phyloP scores from a whole-genome alignment of 2,888 invertebrate genomes.

The Timema cristinae region DNA sequence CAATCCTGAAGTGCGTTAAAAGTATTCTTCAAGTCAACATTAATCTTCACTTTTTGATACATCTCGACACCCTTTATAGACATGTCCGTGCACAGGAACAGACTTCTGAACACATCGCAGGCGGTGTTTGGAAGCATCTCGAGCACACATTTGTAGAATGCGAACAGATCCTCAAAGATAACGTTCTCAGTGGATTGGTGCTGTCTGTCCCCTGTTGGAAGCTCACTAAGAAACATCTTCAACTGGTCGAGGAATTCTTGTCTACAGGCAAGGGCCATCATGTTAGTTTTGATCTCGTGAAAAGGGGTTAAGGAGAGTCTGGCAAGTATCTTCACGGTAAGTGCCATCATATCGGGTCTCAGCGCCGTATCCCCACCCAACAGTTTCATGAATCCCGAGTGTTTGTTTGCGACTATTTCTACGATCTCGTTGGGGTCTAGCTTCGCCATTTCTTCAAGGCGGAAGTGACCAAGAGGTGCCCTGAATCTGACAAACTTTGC shows the following conservation, averaged over 20 bases:
- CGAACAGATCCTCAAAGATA: conserved; percentile 36
- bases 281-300: conserved; percentile 29
- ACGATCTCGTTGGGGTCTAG: conserved; percentile 46
- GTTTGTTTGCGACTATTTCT: conserved; percentile 44
- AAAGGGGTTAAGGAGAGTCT: conserved; percentile 44
- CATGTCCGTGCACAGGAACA: conserved; percentile 36
- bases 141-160: conserved; percentile 42
- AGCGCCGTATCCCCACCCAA: conserved; percentile 43
- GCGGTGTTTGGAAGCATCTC: conserved; percentile 39
- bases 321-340: conserved; percentile 48
- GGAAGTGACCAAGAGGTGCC: conserved; percentile 45
- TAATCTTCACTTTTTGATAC: conserved; percentile 21
- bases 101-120: conserved; percentile 38
- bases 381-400: conserved; percentile 45
- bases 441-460: conserved; percentile 46
- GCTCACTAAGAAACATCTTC: conserved; percentile 31
- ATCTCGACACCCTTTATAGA: conserved; percentile 35
- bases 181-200: conserved; percentile 33
- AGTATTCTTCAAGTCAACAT: conserved; percentile 10
- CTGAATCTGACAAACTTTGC: no score
- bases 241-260: conserved; percentile 34
- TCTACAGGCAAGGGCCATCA: conserved; percentile 33
- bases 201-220: conserved; percentile 31
- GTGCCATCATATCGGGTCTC: conserved; percentile 49
- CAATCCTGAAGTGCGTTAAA: conserved; percentile 12